phyloP scores from a whole-genome alignment of 2,797 vertebrate genomes.

The Ambastaia sidthimunki region DNA sequence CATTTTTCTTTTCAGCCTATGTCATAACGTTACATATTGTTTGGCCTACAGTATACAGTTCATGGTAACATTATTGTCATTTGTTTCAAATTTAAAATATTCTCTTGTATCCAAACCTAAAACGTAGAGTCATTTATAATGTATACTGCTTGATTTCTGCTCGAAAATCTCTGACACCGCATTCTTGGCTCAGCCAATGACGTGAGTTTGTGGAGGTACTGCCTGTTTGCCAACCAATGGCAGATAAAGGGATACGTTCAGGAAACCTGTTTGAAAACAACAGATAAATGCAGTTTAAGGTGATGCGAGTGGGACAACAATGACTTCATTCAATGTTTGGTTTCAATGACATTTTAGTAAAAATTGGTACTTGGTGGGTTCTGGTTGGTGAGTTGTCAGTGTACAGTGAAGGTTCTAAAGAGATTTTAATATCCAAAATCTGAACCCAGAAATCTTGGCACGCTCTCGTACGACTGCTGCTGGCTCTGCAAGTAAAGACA shows the following conservation, averaged over 20 bases:
- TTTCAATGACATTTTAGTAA: too few species aligned
- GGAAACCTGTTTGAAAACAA: not conserved
- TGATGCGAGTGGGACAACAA: too few species aligned
- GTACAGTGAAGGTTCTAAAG: not conserved
- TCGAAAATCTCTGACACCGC: not conserved
- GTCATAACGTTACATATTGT: not conserved
- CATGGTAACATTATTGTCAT: not conserved
- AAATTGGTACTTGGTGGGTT: not conserved
- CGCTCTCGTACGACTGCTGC: not conserved
- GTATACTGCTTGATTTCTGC: not conserved
- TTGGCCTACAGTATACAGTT: not conserved
- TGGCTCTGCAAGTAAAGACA: constrained; percentile 35
- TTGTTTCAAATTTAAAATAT: not conserved
- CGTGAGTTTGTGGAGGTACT: not conserved
- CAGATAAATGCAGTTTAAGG: too few species aligned
- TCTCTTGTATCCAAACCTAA: not conserved
- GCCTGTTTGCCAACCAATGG: not conserved
- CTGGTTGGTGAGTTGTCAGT: too few species aligned
- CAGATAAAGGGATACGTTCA: not conserved
- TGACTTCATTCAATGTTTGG: too few species aligned
- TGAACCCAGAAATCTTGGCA: not conserved
- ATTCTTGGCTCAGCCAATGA: not conserved
- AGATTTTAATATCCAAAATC: not conserved
- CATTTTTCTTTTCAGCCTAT: not conserved
- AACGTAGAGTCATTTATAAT: not conserved